Evolutionary conservation across 2,888 invertebrate species (phyloP), one percentile per base, ranked within the genome.

Genomic region (Dasypogon diadema): DNA sequence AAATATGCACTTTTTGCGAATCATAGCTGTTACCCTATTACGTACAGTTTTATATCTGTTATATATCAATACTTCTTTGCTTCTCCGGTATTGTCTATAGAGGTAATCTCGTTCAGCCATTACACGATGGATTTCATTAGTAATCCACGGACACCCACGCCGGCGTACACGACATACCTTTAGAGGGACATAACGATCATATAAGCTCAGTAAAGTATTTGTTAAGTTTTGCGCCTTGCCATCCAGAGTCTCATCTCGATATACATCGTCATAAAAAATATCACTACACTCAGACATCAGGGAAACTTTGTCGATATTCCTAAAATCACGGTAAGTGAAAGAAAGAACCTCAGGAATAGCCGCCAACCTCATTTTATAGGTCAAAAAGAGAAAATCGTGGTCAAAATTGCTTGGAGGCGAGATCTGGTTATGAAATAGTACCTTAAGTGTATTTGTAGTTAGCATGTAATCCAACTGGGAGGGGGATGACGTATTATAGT

Each of bases 401-500:
- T 48, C 48, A 48, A 48, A 48, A n/a, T 48, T n/a, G n/a, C n/a
- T n/a, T n/a, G 48, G 12, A 3, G 12, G 48, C 5, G 5, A 6
- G n/a, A 48, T 48, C 14, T 48, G 48, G n/a, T 48, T 48, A 48
- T 48, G 48, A 48, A 48, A 48, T 14, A 48, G n/a, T 3, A 48
- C 14, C 12, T 48, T 48, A 3, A 5, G 2, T 2, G 4, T 14
- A 48, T 48, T 14, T 12, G n/a, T 48, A 3, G 48, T n/a, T 6
- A 48, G 14, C 5, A 48, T 12, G 12, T 48, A 12, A 48, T 48
- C 48, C 3, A 12, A 3, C 14, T 48, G 48, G n/a, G 48, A 48
- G 2, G 48, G 48, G n/a, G 3, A 6, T 14, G 21, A n/a, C 2
- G 58, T 24, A n/a, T 60, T 60, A n/a, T 30, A 60, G 4, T 56